Conservation (phyloP, 2,888 invertebrate genomes). For the Drosophila prostipennis region DNA sequence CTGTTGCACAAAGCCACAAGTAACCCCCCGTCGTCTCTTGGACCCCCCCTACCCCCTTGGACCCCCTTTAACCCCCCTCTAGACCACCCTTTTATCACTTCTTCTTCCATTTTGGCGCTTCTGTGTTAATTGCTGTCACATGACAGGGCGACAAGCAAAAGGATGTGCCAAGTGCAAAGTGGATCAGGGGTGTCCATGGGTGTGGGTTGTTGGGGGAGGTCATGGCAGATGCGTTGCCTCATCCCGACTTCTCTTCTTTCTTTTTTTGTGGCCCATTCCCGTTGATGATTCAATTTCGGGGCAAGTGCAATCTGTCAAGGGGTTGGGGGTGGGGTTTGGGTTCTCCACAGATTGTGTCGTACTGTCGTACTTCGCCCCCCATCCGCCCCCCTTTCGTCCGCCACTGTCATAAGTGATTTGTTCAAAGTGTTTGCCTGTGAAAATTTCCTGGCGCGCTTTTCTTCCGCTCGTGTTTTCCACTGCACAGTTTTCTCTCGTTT, state of each 20-base stretch:
- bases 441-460: slow-evolving; percentile 60
- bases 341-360: slow-evolving; percentile 9
- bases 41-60: not conserved
- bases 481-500: not conserved
- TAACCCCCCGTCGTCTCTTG: slow-evolving; percentile 14
- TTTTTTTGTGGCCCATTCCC: slow-evolving; percentile 26
- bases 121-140: slow-evolving; percentile 77
- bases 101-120: slow-evolving; percentile 44
- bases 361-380: not conserved
- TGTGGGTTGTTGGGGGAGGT: slow-evolving; percentile 5
- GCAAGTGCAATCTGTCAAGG: slow-evolving; percentile 48
- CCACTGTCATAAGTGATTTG: slow-evolving; percentile 71
- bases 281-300: slow-evolving; percentile 69
- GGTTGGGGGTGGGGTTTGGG: not conserved
- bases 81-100: slow-evolving; percentile 40
- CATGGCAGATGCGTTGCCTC: slow-evolving; percentile 39
- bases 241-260: not conserved
- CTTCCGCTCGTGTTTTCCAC: slow-evolving; percentile 12
- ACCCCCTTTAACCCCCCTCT: not conserved
- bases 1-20: slow-evolving; percentile 46
- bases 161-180: slow-evolving; percentile 44
- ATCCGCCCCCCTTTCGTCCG: not conserved
- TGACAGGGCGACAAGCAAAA: slow-evolving; percentile 61
- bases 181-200: slow-evolving; percentile 14
- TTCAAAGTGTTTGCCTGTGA: slow-evolving; percentile 66